Base-by-base conservation (phyloP, 2,888 invertebrate species). In the Phengaris arion region DNA sequence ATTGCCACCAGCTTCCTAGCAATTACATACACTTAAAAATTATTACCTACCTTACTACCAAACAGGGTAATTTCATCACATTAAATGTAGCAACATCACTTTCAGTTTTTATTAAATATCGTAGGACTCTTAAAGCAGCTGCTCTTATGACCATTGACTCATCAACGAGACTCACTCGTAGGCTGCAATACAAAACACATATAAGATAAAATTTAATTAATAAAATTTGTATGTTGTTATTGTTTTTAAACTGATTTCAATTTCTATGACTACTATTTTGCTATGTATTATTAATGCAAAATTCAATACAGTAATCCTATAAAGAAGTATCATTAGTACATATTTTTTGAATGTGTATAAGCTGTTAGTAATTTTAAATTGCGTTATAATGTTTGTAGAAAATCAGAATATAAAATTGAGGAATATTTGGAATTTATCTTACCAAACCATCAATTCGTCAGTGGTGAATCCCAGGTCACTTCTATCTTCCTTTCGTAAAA, bases 91-190 rank as follows among this genome's bases (percentile, higher is more conserved):
- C 94, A 79, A 98, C 95, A 90, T 98, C 97, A 85, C 96, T 95
- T 84, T 96, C 96, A 80, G 95, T 96, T 84, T 95, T 95, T 76
- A 98, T 94, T 83, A 98, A 94, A 90, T 98, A 97, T 80, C 99
- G 95, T 78, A 98, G 94, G 74, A 97, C 97, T 83, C 99, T 95
- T 79, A 99, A 93, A 59, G 97, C 96, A 76, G 97, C 98, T 79
- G 98, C 97, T 84, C 99, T 95, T 77, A 99, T 96, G 88, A 98
- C 97, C 82, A 98, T 97, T 79, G 97, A 96, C 81, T 98, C 97
- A 88, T 98, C 96, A 75, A 98, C 95, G 81, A 98, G 94, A 76
- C 97, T 96, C 78, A 97, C 95, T 81, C 98, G 96, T 85, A 99
- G 95, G 89, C 99, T 99, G 86, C 77, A 87, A 89, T 79, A 51